Conservation (phyloP, 1,140 invertebrate species). For the Penaeus japonicus region DNA sequence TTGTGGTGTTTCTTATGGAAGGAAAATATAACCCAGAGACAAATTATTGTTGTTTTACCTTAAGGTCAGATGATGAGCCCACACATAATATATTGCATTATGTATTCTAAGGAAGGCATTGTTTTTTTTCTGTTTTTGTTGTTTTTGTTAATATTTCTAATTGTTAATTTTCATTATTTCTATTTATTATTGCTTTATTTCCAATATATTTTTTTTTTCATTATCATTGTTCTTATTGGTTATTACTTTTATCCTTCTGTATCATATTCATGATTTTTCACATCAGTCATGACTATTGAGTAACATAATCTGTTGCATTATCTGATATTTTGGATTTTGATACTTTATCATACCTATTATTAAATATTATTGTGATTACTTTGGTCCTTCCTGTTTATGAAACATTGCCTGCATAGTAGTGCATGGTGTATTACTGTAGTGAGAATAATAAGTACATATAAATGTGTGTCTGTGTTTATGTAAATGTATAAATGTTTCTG, state of each 20-base stretch:
- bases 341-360: too few relatives aligned
- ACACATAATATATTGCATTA: background rate
- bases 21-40: too few relatives aligned
- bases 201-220: too few relatives aligned
- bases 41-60: too few relatives aligned
- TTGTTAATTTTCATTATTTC: too few relatives aligned
- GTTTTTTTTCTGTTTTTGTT: too few relatives aligned
- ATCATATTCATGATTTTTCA: background rate
- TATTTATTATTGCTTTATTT: too few relatives aligned
- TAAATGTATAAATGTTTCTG: constrained; percentile 19
- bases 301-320: background rate
- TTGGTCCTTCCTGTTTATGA: background rate
- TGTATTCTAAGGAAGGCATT: too few relatives aligned
- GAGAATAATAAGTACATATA: background rate
- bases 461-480: background rate
- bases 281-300: background rate
- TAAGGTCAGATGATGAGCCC: constrained; percentile 35
- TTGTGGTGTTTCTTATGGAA: too few relatives aligned
- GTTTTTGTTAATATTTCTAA: too few relatives aligned
- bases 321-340: background rate
- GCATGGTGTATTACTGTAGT: constrained; percentile 33
- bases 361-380: too few relatives aligned
- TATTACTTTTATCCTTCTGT: background rate
- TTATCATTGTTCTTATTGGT: too few relatives aligned
- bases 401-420: constrained; percentile 22